A percentile compares a stretch with the other conserved stretches of the same genome.
Conservation (phyloP, 2,888 invertebrate genomes). For the Eupithecia pulchellata region DNA sequence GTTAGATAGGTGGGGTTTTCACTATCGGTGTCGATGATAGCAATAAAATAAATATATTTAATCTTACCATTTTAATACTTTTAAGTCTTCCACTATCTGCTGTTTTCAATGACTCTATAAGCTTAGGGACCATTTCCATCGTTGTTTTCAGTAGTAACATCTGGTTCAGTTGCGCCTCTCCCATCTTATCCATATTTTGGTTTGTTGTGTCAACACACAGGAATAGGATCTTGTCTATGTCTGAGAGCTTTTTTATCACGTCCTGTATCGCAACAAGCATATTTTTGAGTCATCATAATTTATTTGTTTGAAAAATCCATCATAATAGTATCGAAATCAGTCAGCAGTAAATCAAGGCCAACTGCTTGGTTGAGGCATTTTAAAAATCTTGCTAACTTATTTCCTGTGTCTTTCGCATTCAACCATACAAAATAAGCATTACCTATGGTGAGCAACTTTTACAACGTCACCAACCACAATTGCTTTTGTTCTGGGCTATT, state of each 20-base stretch:
- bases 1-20: neutral
- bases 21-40: constrained; percentile 3
- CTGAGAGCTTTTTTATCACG: constrained; percentile 88
- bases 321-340: no score
- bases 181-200: constrained; percentile 81
- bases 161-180: constrained; percentile 92
- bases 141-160: constrained; percentile 91
- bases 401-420: neutral
- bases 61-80: constrained; percentile 84
- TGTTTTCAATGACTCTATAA: constrained; percentile 84
- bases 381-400: neutral
- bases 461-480: neutral
- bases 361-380: neutral
- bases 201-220: constrained; percentile 76
- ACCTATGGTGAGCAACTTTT: neutral
- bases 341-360: neutral
- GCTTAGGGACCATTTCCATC: constrained; percentile 89
- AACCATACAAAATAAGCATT: no score
- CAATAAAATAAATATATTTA: neutral
- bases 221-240: constrained; percentile 92
- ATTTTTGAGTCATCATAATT: neutral
- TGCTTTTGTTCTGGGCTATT: neutral
- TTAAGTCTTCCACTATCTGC: constrained; percentile 84
- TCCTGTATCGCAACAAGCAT: constrained; percentile 67
- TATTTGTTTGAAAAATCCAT: no score